Evolutionary conservation across 2,888 invertebrate species (phyloP), one percentile per base, ranked within the genome.

Genomic region (Brenthis daphne): DNA sequence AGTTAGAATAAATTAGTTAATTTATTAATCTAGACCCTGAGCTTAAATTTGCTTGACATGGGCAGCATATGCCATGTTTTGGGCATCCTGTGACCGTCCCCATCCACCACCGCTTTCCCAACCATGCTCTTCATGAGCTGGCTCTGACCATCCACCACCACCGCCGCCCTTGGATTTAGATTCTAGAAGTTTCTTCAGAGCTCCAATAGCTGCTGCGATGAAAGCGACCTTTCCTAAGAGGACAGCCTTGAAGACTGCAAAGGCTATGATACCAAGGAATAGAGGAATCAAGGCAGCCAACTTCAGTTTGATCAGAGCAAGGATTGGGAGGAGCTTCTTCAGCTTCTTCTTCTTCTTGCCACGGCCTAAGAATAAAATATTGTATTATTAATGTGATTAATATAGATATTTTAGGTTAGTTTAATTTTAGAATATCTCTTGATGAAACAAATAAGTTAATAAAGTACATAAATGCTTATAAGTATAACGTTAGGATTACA

Each of bases 191-290:
- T 97, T 97, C 86, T 93, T 93, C 77, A 93, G 71, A 1, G 88
- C 92, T 70, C 96, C 95, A 74, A 97, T 94, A 65, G 95, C 95
- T 60, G 96, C 95, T 73, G 97, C 94, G 77, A 97, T 94, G 77
- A 97, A 94, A 0, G 97, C 97, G 76, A 97, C 94, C 93, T 97
- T 97, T 78, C 96, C 97, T 75, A 97, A 94, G 69, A 97, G 91
- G 82, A 96, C 94, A 11, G 97, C 97, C 92, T 97, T 97, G 94
- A 97, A 96, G 63, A 97, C 96, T 43, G 97, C 94, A 71, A 97
- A 93, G 47, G 96, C 97, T 75, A 97, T 94, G 84, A 92, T 92
- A 57, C 91, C 97, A 57, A 97, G 94, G 80, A 95, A 95, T 74
- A 97, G 87, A 3, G 97, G 97, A 73, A 96, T 94, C 68, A 97